phyloP scores from a whole-genome alignment of 2,797 vertebrate species.

The Molothrus ater region DNA sequence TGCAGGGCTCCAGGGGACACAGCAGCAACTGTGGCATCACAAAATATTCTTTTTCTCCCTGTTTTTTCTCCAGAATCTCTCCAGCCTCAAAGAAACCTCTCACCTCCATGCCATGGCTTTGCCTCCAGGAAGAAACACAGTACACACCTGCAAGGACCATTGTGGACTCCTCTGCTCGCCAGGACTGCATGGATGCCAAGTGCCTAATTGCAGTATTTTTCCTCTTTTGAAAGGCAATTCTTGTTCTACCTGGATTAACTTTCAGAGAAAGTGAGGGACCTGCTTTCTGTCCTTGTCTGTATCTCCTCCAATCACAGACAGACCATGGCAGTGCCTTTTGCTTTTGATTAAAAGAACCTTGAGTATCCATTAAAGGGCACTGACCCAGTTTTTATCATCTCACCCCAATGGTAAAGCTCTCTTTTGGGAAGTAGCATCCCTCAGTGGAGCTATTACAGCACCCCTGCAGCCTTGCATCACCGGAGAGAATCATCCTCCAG shows the following conservation, averaged over 20 bases:
- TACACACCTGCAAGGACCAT: not conserved
- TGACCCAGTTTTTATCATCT: not conserved
- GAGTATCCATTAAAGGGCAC: not conserved
- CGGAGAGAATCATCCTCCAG: not conserved
- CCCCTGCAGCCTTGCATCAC: not conserved
- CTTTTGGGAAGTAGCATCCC: not conserved
- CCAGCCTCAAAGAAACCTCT: not conserved
- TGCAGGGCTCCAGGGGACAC: accelerated
- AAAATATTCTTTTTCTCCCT: not conserved
- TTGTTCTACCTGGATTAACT: not conserved
- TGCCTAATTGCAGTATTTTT: not conserved
- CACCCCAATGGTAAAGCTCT: not conserved
- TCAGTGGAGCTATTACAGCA: not conserved
- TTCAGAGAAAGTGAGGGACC: not conserved
- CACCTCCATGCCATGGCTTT: not conserved
- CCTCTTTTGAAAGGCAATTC: not conserved
- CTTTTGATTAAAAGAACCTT: not conserved
- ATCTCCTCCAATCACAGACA: not conserved
- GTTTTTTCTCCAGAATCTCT: not conserved
- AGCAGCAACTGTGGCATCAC: accelerated
- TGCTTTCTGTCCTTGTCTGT: not conserved
- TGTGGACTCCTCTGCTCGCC: not conserved
- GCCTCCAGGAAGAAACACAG: not conserved
- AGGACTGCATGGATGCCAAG: accelerated
- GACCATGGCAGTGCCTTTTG: not conserved